phyloP scores from a whole-genome alignment of 2,797 vertebrate species.

The Sorex maritimensis region DNA sequence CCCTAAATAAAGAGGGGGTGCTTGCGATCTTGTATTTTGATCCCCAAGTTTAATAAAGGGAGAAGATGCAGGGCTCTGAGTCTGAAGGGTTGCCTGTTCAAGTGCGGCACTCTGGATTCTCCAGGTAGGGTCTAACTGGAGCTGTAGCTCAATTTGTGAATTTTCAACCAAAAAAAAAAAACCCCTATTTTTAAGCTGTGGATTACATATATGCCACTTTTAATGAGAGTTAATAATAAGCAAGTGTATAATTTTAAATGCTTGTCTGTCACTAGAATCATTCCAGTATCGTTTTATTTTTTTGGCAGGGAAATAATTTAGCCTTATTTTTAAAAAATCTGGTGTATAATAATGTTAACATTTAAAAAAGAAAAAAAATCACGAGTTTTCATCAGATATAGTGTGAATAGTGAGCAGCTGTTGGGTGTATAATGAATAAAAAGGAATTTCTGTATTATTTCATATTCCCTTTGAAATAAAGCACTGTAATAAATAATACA shows the following conservation, averaged over 20 bases:
- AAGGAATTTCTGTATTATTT: slow-evolving; percentile 77
- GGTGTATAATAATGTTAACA: slow-evolving; percentile 67
- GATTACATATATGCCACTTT: neutral
- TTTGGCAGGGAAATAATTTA: slow-evolving; percentile 43
- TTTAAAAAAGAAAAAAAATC: slow-evolving; percentile 76
- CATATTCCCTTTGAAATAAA: slow-evolving; percentile 51
- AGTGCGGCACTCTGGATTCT: neutral
- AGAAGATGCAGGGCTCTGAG: neutral
- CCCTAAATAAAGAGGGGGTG: neutral
- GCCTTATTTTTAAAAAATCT: slow-evolving; percentile 67
- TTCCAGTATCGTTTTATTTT: neutral
- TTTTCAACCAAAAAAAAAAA: neutral
- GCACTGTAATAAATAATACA: neutral
- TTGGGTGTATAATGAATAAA: slow-evolving; percentile 69
- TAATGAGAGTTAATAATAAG: slow-evolving; percentile 63
- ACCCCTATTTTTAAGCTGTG: neutral
- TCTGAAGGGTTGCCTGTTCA: neutral
- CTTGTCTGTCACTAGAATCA: neutral
- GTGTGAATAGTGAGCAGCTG: slow-evolving; percentile 71
- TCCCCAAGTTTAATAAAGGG: neutral
- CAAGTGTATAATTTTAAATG: slow-evolving; percentile 55
- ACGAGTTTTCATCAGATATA: slow-evolving; percentile 62
- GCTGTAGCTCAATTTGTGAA: neutral
- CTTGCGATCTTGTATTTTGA: slow-evolving; percentile 6
- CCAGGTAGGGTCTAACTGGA: neutral